Base-by-base conservation (phyloP, 2,888 invertebrate species). In the Cenopis cana region DNA sequence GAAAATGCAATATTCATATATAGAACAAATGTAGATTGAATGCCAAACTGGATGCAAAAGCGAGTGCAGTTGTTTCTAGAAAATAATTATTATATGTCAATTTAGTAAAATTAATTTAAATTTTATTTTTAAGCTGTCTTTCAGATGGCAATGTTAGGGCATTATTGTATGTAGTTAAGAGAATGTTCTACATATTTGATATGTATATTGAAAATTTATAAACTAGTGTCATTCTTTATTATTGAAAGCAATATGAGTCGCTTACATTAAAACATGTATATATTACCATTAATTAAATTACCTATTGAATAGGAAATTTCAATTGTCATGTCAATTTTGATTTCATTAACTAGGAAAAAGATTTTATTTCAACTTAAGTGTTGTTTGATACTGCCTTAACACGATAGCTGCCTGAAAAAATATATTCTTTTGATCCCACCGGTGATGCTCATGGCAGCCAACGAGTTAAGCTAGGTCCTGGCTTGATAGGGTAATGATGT, bases 191-290 rank as follows among this genome's bases (percentile, higher is more conserved):
- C 72, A 65, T 60, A 71, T 75, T 73, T 67, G 72, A 74, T 74
- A 76, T 78, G 75, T 79, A 76, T 77, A 79, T 75, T 76, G 74
- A 70, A 74, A 72, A 73, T 56, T 54, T 64, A 62, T 71, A 62
- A 68, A 72, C 71, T 76, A 79, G 78, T 74, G 74, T 76, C 75
- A 81, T 76, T 77, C 79, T 74, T 78, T 77, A 79, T 79, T 78
- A 77, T 79, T 74, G 72, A 72, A 87, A 91, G 89, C 89, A 90
- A 90, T 90, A 91, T 81, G 71, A 83, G 82, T 87, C 86, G 91
- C 91, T 90, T 89, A 83, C 81, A 83, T 77, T 75, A 74, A 50
- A 68, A 76, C 74, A 65, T 79, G 79, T 79, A 79, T 68, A 79
- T 78, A 81, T 41, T 54, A 50, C 29, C 18, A 14, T 54, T 60